Evolutionary conservation across 2,888 invertebrate genomes (phyloP).

Genomic region (Crioceris asparagi): DNA sequence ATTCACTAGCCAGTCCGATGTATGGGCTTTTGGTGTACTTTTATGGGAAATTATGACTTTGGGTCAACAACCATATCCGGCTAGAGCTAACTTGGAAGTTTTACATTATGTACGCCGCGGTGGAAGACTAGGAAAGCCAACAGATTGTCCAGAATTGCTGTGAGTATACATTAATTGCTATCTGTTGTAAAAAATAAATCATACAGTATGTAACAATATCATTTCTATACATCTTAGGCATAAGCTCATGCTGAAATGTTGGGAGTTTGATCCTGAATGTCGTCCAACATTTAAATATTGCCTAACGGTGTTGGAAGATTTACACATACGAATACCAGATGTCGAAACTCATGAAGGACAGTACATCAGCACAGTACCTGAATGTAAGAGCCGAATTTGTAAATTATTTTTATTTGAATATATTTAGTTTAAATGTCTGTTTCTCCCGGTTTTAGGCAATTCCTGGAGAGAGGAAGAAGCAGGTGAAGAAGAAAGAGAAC

Average conservation of each 20-base stretch:
- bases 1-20: slow-evolving; percentile 93
- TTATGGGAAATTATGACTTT: slow-evolving; percentile 96
- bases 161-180: slow-evolving; percentile 39
- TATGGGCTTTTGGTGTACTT: slow-evolving; percentile 90
- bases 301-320: slow-evolving; percentile 48
- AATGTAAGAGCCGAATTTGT: slow-evolving; percentile 32
- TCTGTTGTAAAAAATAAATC: no score
- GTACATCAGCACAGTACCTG: slow-evolving; percentile 38
- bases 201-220: no score
- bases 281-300: slow-evolving; percentile 83
- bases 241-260: slow-evolving; percentile 76
- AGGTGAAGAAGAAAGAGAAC: slow-evolving; percentile 36
- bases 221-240: no score
- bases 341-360: slow-evolving; percentile 39
- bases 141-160: slow-evolving; percentile 74
- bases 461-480: slow-evolving; percentile 41
- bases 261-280: slow-evolving; percentile 72
- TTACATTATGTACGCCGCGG: slow-evolving; percentile 80
- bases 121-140: slow-evolving; percentile 71
- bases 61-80: slow-evolving; percentile 95
- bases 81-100: slow-evolving; percentile 85
- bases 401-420: background rate
- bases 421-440: background rate
- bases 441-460: no score
- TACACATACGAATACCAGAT: slow-evolving; percentile 33